These are phyloP conservation scores for Caprella mutica DNA, from an alignment of 2,888 invertebrate species.

Conservation along the genomic window DNA sequence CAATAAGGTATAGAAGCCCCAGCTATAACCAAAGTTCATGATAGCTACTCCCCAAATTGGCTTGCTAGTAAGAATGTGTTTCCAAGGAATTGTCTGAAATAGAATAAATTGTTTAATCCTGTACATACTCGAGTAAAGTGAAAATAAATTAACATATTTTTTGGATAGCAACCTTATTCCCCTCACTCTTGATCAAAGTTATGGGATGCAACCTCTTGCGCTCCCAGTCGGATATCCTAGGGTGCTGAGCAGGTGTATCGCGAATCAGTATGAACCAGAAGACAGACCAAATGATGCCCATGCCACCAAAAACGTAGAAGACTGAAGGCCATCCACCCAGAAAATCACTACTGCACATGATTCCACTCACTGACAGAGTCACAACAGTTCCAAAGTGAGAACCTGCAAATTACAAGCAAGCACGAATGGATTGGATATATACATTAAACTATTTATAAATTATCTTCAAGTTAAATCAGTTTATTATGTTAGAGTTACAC, in stretches of 20 bases:
- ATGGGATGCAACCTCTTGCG: conserved; percentile 16
- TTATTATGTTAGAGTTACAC: too few relatives aligned
- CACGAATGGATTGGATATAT: too few relatives aligned
- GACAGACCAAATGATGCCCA: conserved; percentile 43
- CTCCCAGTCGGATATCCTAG: conserved; percentile 45
- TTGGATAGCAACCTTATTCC: too few relatives aligned
- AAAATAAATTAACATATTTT: too few relatives aligned
- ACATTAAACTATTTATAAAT: too few relatives aligned
- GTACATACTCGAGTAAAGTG: too few relatives aligned
- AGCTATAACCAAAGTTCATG: conserved; percentile 22
- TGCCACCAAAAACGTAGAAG: conserved; percentile 46
- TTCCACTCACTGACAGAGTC: conserved; percentile 49
- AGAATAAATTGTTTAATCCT: not conserved
- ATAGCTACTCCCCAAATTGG: conserved; percentile 16
- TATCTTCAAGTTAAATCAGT: too few relatives aligned
- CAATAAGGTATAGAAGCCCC: conserved; percentile 29
- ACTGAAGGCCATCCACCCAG: conserved; percentile 50
- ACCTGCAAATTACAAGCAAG: conserved; percentile 40
- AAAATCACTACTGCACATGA: conserved; percentile 45
- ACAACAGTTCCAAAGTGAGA: conserved; percentile 44
- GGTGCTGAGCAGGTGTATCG: conserved; percentile 48
- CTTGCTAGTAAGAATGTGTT: conserved; percentile 12
- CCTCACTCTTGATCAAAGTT: not conserved
- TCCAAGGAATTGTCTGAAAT: conserved; percentile 18
- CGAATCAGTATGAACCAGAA: conserved; percentile 45